Evolutionary conservation across 2,797 vertebrate genomes (phyloP), one percentile per base, ranked within the genome.

Genomic region (Spinus olivaceus): DNA sequence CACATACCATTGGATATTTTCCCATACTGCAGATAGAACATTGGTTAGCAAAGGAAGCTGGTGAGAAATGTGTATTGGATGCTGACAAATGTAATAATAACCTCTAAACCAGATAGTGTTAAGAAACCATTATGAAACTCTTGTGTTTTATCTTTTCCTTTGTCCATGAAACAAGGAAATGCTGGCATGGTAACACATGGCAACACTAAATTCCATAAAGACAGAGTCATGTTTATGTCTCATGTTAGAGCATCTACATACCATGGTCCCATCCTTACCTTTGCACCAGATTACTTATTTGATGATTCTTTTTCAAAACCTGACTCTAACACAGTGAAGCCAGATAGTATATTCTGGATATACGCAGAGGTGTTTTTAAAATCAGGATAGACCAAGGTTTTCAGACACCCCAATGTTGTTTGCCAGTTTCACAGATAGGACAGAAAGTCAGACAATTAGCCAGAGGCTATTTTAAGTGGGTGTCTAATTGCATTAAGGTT

Each of bases 401-500:
- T 79, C 42, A 56, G 54, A 81, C 59, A 88, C 12, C 25, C 57
- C 25, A 37, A 4, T 6, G 39, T 28, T 92, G 56, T 94, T 92
- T 94, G 63, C 37, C 33, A 46, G 79, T 91, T 97, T 94, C 80
- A 51, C 54, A 91, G 87, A 69, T 46, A 88, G 89, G 82, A 92
- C 2, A 3, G 63, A 91, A 93, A 93, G 59, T 73, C 91, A 97
- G 95, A 93, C 95, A 86, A 49, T 79, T 88, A 95, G 82, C 95
- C 66, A 96, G 89, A 88, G 87, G 95, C 66, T 81, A 44, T 94
- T 90, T 92, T 84, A 94, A 73, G 95, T 94, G 87, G 92, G 91
- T 86, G 87, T 96, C 65, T 95, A 93, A 92, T 91, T 93, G 82
- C 80, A 72, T 83, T 59, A 88, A 93, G 59, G 59, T 96, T 89